Conservation (phyloP, 2,797 vertebrate genomes). For the Columba guinea region DNA sequence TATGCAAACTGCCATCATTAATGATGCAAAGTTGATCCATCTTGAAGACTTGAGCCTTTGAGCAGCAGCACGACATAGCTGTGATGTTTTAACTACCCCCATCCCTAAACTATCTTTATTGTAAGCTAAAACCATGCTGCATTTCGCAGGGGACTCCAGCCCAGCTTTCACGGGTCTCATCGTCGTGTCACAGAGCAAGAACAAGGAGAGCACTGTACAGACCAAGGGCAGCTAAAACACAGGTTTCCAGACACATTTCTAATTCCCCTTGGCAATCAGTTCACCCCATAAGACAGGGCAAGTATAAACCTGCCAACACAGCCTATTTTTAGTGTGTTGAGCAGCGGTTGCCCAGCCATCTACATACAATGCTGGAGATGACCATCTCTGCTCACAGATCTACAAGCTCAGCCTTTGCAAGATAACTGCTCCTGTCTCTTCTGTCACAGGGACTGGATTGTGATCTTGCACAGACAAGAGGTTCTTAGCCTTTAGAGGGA, state of each 20-base stretch:
- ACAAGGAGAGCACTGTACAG: background rate
- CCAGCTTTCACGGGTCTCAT: background rate
- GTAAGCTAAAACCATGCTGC: background rate
- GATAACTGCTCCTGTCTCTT: background rate
- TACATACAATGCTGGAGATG: background rate
- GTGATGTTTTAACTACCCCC: background rate
- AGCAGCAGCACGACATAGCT: background rate
- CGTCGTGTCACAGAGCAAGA: rapidly evolving
- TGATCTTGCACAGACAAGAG: background rate
- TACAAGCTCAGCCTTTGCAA: background rate
- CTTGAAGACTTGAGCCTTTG: background rate
- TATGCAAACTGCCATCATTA: rapidly evolving
- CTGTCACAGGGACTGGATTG: background rate
- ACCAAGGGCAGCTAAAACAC: background rate
- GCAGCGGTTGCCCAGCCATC: background rate
- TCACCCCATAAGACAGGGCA: background rate
- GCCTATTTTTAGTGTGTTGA: background rate
- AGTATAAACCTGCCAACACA: background rate
- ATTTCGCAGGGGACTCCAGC: background rate
- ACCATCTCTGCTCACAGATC: background rate
- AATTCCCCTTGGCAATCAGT: background rate
- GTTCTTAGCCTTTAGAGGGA: background rate
- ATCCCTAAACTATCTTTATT: background rate
- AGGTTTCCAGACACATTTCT: background rate
- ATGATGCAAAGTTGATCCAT: background rate